These are phyloP conservation scores for Palythoa grandis DNA, from an alignment of 92 coral and sea anemone genomes.

Conservation along the genomic window DNA sequence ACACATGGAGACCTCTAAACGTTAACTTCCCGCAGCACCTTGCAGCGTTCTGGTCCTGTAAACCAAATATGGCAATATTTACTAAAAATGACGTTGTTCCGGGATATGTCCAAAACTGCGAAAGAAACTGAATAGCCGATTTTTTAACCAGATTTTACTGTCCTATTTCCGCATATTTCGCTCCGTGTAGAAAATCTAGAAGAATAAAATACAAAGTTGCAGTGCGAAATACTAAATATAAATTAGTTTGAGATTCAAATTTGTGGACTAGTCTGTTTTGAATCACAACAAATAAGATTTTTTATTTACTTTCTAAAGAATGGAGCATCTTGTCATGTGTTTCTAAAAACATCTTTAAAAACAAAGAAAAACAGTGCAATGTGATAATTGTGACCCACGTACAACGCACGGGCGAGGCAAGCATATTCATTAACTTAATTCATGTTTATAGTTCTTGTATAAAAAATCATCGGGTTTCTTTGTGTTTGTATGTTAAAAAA, in stretches of 20 bases:
- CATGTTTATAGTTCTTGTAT: too few relatives aligned
- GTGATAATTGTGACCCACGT: background rate
- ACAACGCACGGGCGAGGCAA: background rate
- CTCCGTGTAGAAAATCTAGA: too few relatives aligned
- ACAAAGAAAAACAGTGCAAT: too few relatives aligned
- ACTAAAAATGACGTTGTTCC: constrained; percentile 12
- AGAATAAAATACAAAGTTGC: too few relatives aligned
- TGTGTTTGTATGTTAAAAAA: too few relatives aligned
- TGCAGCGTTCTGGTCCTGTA: background rate
- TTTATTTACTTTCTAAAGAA: too few relatives aligned
- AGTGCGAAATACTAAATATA: too few relatives aligned
- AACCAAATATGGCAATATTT: constrained; percentile 6
- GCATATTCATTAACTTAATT: background rate
- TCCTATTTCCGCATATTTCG: too few relatives aligned
- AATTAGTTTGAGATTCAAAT: background rate
- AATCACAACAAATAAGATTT: background rate
- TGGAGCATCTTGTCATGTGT: too few relatives aligned
- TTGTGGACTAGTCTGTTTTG: background rate
- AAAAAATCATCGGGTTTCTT: too few relatives aligned
- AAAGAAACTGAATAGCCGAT: background rate
- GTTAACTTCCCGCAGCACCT: constrained; percentile 1
- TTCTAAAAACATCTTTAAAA: too few relatives aligned
- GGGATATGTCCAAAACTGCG: background rate
- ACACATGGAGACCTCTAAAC: background rate
- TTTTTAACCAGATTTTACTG: background rate